These are phyloP conservation scores for Argyresthia albistria DNA, from an alignment of 2,888 invertebrate species.

Conservation along the genomic window DNA sequence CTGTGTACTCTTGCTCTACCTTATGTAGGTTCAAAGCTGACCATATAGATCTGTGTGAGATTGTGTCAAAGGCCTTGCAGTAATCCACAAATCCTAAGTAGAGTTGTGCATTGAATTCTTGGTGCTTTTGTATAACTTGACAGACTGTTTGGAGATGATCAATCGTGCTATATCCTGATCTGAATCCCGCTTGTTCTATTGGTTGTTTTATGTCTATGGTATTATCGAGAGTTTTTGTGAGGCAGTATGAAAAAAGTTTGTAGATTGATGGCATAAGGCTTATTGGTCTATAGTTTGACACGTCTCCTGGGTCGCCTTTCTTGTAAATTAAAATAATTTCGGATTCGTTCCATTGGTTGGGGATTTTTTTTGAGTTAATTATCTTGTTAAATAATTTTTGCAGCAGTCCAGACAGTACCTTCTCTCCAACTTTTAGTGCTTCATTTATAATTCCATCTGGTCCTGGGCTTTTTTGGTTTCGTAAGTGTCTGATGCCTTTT, in stretches of 20 bases:
- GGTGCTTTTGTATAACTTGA: neutral
- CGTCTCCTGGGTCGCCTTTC: neutral
- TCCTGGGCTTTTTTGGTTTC: neutral
- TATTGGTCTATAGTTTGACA: slow-evolving; percentile 1
- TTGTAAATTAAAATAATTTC: neutral
- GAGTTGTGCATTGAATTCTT: neutral
- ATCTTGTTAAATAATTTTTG: neutral
- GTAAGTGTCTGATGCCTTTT: neutral
- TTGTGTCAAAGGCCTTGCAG: slow-evolving; percentile 12
- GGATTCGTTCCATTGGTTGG: neutral
- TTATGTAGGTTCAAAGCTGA: slow-evolving; percentile 9
- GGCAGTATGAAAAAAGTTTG: neutral
- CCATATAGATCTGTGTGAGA: slow-evolving; percentile 12
- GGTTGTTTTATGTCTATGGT: neutral
- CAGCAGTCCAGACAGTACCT: neutral
- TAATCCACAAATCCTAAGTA: slow-evolving; percentile 11
- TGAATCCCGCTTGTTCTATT: neutral
- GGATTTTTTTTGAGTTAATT: neutral
- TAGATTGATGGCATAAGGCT: neutral
- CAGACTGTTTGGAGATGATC: neutral
- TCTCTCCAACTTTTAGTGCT: neutral
- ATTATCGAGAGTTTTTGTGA: neutral
- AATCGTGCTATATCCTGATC: neutral
- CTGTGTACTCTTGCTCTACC: slow-evolving; percentile 7
- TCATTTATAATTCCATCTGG: neutral